phyloP scores from a whole-genome alignment of 2,888 invertebrate species.

The Polietes domitor region DNA sequence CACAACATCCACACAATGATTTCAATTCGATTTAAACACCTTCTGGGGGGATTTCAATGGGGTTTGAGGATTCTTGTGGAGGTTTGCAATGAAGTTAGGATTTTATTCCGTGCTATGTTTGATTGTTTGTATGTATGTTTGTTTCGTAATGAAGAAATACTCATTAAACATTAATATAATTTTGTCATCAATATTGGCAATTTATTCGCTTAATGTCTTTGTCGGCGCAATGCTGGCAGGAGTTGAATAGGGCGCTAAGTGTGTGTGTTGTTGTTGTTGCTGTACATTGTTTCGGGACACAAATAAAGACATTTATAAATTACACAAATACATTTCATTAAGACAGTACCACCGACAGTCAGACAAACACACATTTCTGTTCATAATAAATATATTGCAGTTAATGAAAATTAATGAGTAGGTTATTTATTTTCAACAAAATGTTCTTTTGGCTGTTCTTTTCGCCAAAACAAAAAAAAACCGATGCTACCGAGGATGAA shows the following conservation, averaged over 20 bases:
- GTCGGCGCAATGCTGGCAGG: constrained; percentile 60
- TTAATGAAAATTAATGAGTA: constrained; percentile 40
- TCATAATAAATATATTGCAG: constrained; percentile 8
- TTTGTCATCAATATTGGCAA: constrained; percentile 56
- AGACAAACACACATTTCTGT: neutral
- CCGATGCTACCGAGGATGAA: neutral
- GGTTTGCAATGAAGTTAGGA: neutral
- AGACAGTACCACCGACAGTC: neutral
- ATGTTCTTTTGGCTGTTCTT: neutral
- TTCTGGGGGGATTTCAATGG: neutral
- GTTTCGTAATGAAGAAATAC: constrained; percentile 9
- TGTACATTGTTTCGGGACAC: constrained; percentile 26
- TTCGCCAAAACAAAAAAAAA: neutral
- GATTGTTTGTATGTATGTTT: neutral
- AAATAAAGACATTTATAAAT: constrained; percentile 33
- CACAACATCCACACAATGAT: neutral
- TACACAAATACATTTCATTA: constrained; percentile 15
- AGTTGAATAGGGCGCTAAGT: constrained; percentile 1
- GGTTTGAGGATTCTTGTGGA: neutral
- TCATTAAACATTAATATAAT: constrained; percentile 42
- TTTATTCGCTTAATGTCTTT: constrained; percentile 71
- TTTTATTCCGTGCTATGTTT: neutral
- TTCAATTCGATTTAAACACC: constrained; percentile 1
- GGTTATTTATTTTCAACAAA: constrained; percentile 26
- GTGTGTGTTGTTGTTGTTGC: neutral